Conservation (phyloP, 2,888 invertebrate genomes). For the Anarsia innoxiella region DNA sequence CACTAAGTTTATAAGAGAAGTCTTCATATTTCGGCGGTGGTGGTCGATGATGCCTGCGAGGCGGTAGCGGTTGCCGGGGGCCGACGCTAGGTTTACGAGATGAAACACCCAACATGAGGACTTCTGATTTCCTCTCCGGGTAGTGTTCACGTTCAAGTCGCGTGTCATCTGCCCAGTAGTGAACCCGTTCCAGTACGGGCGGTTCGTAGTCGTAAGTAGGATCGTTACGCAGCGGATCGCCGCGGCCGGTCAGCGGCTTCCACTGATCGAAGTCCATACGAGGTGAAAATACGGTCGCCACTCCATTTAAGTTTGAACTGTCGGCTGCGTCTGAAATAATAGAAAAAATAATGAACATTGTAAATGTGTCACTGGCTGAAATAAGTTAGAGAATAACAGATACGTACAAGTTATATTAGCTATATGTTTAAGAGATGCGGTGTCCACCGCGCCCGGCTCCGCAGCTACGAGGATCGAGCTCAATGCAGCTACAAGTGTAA, state of each 20-base stretch:
- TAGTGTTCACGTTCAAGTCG: slow-evolving; percentile 71
- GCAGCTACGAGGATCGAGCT: slow-evolving; percentile 20
- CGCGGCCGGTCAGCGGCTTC: slow-evolving; percentile 85
- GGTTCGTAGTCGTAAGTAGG: slow-evolving; percentile 91
- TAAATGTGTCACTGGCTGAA: no score
- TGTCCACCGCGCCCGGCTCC: slow-evolving; percentile 19
- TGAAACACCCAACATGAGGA: slow-evolving; percentile 80
- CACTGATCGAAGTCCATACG: slow-evolving; percentile 90
- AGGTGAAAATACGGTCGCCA: slow-evolving; percentile 77
- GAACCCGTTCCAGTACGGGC: slow-evolving; percentile 84
- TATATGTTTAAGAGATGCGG: slow-evolving; percentile 23
- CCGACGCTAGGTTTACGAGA: slow-evolving; percentile 79
- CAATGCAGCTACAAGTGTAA: slow-evolving; percentile 12
- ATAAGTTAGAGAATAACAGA: no score
- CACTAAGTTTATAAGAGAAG: slow-evolving; percentile 64
- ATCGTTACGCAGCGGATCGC: slow-evolving; percentile 88
- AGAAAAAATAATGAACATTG: no score
- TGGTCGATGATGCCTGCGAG: slow-evolving; percentile 34
- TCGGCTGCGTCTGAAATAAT: slow-evolving; percentile 44
- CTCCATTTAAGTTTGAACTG: slow-evolving; percentile 31
- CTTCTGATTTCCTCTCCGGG: slow-evolving; percentile 79
- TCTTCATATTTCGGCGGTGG: slow-evolving; percentile 62
- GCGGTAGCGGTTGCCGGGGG: slow-evolving; percentile 47
- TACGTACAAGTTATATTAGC: slow-evolving; percentile 21
- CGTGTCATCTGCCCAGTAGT: slow-evolving; percentile 85